Conservation (phyloP, 2,113 vertebrate species). For the Mustela nigripes region DNA sequence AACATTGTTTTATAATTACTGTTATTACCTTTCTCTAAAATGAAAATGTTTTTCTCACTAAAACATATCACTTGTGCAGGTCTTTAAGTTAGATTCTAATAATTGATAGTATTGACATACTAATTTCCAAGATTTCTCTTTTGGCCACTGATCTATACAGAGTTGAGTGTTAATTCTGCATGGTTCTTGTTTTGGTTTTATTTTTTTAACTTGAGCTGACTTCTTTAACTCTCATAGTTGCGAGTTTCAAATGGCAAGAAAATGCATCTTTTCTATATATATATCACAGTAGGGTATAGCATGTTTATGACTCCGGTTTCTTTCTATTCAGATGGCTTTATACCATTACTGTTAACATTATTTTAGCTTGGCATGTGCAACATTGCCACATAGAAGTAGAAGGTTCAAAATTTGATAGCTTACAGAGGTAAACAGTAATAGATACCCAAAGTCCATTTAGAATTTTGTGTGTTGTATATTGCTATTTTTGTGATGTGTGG, state of each 20-base stretch:
- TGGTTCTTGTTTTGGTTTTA: constrained; percentile 3
- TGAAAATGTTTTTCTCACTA: constrained; percentile 32
- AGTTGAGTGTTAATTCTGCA: constrained; percentile 71
- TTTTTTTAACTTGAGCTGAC: constrained; percentile 56
- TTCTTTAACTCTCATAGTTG: constrained; percentile 67
- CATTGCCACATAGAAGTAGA: constrained; percentile 71
- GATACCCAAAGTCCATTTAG: constrained; percentile 68
- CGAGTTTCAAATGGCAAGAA: constrained; percentile 71
- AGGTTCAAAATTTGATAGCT: constrained; percentile 77
- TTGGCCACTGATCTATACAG: constrained; percentile 55
- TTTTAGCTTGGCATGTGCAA: constrained; percentile 77
- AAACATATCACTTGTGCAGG: constrained; percentile 58
- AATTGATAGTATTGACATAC: constrained; percentile 60
- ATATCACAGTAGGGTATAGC: constrained; percentile 61
- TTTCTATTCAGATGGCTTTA: constrained; percentile 73
- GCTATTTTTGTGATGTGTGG: constrained; percentile 75
- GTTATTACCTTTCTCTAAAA: constrained; percentile 59
- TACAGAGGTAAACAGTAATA: constrained; percentile 71
- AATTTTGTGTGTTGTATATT: constrained; percentile 77
- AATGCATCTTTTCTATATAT: constrained; percentile 69
- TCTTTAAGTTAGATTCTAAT: constrained; percentile 73
- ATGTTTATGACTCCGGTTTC: constrained; percentile 78
- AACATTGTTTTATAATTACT: constrained; percentile 45
- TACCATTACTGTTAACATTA: constrained; percentile 65
- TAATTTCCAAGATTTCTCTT: constrained; percentile 55